Conservation (phyloP, 2,797 vertebrate species). For the Tolypeutes matacus region DNA sequence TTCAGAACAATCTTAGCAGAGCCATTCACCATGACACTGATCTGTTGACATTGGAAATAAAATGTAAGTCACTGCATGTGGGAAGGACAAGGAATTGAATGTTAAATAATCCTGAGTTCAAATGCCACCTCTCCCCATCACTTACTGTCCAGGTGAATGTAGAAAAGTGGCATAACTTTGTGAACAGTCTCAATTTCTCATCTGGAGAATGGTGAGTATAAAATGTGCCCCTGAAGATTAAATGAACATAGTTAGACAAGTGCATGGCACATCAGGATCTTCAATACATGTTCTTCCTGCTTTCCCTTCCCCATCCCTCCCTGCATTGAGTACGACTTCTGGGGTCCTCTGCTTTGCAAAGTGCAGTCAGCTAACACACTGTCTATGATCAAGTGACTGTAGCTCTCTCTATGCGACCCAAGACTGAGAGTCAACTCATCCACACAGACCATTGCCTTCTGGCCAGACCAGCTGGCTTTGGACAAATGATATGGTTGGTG, state of each 20-base stretch:
- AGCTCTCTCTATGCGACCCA: too few species aligned
- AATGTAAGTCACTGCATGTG: too few species aligned
- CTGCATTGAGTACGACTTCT: too few species aligned
- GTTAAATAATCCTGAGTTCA: not conserved
- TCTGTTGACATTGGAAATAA: not conserved
- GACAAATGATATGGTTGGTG: not conserved
- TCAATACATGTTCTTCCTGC: not conserved
- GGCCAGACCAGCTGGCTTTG: not conserved
- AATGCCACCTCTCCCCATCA: too few species aligned
- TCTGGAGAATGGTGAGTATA: not conserved
- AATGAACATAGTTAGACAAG: not conserved
- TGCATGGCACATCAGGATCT: not conserved
- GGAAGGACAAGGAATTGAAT: not conserved
- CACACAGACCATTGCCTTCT: too few species aligned
- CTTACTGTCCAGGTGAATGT: too few species aligned
- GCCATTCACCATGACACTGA: not conserved
- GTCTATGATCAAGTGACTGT: too few species aligned
- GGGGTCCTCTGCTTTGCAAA: not conserved
- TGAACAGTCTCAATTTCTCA: not conserved
- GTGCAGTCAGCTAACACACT: rapidly evolving
- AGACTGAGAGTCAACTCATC: too few species aligned
- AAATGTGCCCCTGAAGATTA: not conserved
- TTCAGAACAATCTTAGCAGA: not conserved
- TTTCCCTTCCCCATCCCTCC: too few species aligned
- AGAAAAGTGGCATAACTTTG: not conserved